A percentile compares a stretch with the other conserved stretches of the same genome.
Conservation (phyloP, 2,113 vertebrate genomes). For the Chaetorhynchus papuensis region DNA sequence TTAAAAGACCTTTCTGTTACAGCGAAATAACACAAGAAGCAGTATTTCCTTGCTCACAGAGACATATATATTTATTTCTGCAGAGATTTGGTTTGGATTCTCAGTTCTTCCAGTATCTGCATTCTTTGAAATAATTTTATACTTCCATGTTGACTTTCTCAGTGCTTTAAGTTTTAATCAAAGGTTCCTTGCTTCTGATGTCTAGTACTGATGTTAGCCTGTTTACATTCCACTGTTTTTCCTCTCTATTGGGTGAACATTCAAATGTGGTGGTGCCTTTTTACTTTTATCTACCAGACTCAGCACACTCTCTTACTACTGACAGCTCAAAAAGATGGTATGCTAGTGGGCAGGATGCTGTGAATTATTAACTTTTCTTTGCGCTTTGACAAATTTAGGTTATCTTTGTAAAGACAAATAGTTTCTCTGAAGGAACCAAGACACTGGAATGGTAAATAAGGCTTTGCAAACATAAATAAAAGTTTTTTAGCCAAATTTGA, state of each 20-base stretch:
- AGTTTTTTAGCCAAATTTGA: background rate
- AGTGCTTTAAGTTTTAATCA: constrained; percentile 53
- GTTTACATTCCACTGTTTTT: constrained; percentile 38
- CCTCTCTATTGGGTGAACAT: constrained; percentile 21
- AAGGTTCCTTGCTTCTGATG: constrained; percentile 43
- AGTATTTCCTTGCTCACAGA: background rate
- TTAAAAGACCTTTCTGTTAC: constrained; percentile 33
- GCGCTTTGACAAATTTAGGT: constrained; percentile 41
- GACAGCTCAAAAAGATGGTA: constrained; percentile 23
- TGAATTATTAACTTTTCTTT: constrained; percentile 38
- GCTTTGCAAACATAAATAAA: background rate
- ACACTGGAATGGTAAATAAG: background rate
- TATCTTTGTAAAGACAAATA: background rate
- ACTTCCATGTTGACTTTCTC: constrained; percentile 27
- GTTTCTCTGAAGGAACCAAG: background rate
- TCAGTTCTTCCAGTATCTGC: background rate
- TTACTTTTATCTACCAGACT: background rate
- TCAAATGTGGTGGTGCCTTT: background rate
- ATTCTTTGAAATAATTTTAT: constrained; percentile 33
- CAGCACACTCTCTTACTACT: background rate
- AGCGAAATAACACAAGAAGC: constrained; percentile 32
- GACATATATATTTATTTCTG: constrained; percentile 18
- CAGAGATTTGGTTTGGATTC: constrained; percentile 40
- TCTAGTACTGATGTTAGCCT: constrained; percentile 32
- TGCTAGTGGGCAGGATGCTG: background rate